Conservation (phyloP, 1,140 invertebrate genomes). For the Euura lappo region DNA sequence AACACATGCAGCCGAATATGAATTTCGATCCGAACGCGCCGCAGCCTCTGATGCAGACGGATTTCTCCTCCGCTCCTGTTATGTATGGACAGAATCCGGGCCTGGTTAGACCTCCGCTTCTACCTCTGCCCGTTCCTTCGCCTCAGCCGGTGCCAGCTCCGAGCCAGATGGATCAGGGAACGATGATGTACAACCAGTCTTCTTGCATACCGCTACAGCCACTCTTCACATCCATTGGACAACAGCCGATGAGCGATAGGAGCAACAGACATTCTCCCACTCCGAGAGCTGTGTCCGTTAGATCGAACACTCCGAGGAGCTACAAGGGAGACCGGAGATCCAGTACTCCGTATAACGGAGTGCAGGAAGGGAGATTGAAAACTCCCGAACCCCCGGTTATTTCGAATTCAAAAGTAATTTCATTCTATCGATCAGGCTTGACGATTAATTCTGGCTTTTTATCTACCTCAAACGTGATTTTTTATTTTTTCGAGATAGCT, state of each 20-base stretch:
- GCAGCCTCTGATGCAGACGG: slow-evolving; percentile 30
- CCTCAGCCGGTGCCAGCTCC: slow-evolving; percentile 53
- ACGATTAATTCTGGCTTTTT: not conserved
- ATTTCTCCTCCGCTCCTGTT: slow-evolving; percentile 41
- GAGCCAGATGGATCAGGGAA: not conserved
- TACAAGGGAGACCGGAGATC: slow-evolving; percentile 18
- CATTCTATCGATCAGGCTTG: slow-evolving; percentile 7
- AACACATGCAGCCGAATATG: slow-evolving; percentile 27
- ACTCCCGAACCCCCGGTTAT: slow-evolving; percentile 59
- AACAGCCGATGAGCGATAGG: not conserved
- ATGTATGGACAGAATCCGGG: slow-evolving; percentile 44
- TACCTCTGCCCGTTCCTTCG: slow-evolving; percentile 33
- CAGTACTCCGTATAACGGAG: slow-evolving; percentile 32
- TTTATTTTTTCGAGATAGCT: not conserved
- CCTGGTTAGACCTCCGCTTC: slow-evolving; percentile 23
- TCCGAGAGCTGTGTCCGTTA: not conserved
- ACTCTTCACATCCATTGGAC: not conserved
- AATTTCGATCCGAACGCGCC: slow-evolving; percentile 40
- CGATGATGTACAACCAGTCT: slow-evolving; percentile 22
- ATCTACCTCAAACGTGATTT: not conserved
- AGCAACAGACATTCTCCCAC: slow-evolving; percentile 4
- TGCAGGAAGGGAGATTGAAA: slow-evolving; percentile 47
- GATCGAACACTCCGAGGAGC: slow-evolving; percentile 4
- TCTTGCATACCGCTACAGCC: not conserved
- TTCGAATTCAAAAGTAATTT: slow-evolving; percentile 56